Conservation (phyloP, 2,797 vertebrate genomes). For the Neostethus bicornis region DNA sequence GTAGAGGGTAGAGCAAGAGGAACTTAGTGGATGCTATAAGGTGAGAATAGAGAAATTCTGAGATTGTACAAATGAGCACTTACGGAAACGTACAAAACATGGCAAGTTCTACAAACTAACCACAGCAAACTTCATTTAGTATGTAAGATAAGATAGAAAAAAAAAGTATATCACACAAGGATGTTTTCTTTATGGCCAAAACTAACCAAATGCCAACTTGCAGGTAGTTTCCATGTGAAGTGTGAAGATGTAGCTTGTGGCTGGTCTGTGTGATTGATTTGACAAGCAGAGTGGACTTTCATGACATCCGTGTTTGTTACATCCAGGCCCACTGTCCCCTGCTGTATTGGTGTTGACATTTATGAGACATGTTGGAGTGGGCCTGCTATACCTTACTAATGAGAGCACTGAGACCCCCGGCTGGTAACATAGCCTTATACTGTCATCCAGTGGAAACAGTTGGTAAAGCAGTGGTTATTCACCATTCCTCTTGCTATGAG, state of each 20-base stretch:
- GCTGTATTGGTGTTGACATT: slow-evolving; percentile 97
- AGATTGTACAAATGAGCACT: slow-evolving; percentile 44
- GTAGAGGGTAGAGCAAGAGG: slow-evolving; percentile 38
- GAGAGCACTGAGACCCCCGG: slow-evolving; percentile 48
- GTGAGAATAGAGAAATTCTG: slow-evolving; percentile 74
- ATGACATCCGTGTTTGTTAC: slow-evolving; percentile 95
- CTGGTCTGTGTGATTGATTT: slow-evolving; percentile 89
- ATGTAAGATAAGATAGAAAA: slow-evolving; percentile 55
- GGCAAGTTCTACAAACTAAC: slow-evolving; percentile 2
- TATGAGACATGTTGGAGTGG: slow-evolving; percentile 95
- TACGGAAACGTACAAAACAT: slow-evolving; percentile 14
- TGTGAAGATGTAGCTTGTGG: slow-evolving; percentile 77
- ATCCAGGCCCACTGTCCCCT: slow-evolving; percentile 93
- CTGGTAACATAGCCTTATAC: slow-evolving; percentile 74
- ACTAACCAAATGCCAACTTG: slow-evolving; percentile 81
- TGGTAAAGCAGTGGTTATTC: slow-evolving; percentile 27
- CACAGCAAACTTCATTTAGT: slow-evolving; percentile 34
- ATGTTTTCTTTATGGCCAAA: slow-evolving; percentile 75
- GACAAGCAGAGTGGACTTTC: slow-evolving; percentile 92
- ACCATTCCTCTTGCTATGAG: slow-evolving; percentile 24
- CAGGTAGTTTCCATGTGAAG: slow-evolving; percentile 73
- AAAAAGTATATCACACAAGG: slow-evolving; percentile 46
- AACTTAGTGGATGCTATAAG: slow-evolving; percentile 86
- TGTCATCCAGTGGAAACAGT: slow-evolving; percentile 78
- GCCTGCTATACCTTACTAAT: slow-evolving; percentile 80